These are phyloP conservation scores for Latrodectus elegans DNA, from an alignment of 2,888 invertebrate species.

Conservation along the genomic window DNA sequence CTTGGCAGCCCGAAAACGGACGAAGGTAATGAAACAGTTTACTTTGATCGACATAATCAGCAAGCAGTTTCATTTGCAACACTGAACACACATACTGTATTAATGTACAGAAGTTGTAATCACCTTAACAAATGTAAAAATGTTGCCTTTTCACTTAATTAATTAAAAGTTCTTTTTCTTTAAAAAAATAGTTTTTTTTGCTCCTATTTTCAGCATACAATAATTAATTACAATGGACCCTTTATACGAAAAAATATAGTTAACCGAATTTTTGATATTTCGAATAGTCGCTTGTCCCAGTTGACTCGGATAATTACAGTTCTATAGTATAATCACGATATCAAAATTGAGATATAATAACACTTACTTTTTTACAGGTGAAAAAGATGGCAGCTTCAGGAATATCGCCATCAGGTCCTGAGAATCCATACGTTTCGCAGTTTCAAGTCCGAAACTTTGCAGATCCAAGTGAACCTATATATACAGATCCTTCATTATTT, in stretches of 20 bases:
- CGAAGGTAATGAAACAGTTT: too few species aligned
- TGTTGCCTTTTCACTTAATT: too few species aligned
- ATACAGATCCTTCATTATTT: conserved; percentile 92
- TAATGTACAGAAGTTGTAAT: too few species aligned
- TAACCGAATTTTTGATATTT: background rate
- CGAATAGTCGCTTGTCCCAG: too few species aligned
- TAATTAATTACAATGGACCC: background rate
- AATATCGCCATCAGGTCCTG: conserved; percentile 12
- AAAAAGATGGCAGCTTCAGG: conserved; percentile 53
- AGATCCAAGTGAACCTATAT: conserved; percentile 94
- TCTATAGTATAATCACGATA: background rate
- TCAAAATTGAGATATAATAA: background rate
- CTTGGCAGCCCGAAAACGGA: too few species aligned
- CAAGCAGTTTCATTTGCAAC: too few species aligned
- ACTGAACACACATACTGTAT: too few species aligned
- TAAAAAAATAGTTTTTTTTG: background rate
- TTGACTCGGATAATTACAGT: background rate
- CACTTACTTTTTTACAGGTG: conserved; percentile 20
- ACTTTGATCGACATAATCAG: too few species aligned
- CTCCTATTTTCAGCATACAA: background rate
- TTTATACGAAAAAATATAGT: background rate
- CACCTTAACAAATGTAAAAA: too few species aligned
- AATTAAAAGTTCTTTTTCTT: too few species aligned
- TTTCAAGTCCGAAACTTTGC: conserved; percentile 79
- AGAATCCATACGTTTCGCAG: conserved; percentile 51